Percentiles rank a stretch among this genome's conserved stretches.
Evolutionary conservation across 2,888 invertebrate genomes (phyloP).

Genomic region (Torymus aiolomorphi): DNA sequence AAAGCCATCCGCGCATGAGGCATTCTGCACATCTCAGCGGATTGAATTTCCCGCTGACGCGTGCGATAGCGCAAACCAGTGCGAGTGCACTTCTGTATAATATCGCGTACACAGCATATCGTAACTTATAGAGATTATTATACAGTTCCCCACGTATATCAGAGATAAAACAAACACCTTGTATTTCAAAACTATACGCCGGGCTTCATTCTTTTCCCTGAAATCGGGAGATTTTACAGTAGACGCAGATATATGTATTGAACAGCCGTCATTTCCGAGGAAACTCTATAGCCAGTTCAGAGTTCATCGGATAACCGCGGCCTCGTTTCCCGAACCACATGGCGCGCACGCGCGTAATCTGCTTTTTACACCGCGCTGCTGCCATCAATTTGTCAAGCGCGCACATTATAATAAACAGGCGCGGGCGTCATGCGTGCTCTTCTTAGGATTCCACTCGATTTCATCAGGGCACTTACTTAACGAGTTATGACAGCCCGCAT

Average conservation of each 20-base stretch:
- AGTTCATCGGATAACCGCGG: conserved; percentile 48
- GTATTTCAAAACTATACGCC: no score
- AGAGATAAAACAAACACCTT: no score
- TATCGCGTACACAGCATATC: no score
- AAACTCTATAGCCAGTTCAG: conserved; percentile 29
- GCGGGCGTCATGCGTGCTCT: background rate
- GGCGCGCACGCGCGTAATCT: background rate
- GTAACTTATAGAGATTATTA: no score
- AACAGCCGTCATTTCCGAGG: background rate
- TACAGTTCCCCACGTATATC: no score
- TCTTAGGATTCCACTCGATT: conserved; percentile 23
- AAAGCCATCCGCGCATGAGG: background rate
- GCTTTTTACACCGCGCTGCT: background rate
- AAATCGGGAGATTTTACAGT: no score
- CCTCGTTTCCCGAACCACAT: conserved; percentile 21
- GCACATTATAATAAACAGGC: no score
- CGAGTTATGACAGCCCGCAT: conserved; percentile 29
- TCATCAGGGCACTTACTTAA: conserved; percentile 2
- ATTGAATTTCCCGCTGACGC: conserved; percentile 49
- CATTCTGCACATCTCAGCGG: conserved; percentile 25
- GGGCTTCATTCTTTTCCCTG: no score
- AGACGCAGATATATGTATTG: no score
- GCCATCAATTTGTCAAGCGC: conserved; percentile 1
- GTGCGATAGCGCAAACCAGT: no score
- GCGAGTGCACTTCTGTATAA: no score